Base-by-base conservation (phyloP, 2,888 invertebrate species). In the Eupsilia transversa region DNA sequence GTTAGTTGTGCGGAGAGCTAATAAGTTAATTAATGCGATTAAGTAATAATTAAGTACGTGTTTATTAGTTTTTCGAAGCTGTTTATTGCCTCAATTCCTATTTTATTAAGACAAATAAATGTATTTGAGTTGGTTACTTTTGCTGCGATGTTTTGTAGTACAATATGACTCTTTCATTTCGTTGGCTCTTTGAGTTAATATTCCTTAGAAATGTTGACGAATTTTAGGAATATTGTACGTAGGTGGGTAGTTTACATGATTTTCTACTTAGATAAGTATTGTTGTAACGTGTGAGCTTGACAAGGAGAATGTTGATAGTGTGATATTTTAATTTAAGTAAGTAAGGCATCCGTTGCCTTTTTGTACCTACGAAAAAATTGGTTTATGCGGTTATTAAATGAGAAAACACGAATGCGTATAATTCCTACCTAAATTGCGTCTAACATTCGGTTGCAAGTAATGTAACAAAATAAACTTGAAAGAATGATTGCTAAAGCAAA, bases 251-350 rank as follows among this genome's bases (percentile, higher is more conserved):
- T 4, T 7, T 38, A 75, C 60, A 54, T 59, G 30, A 14, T 77
- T 75, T 66, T 60, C 43, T 54, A 46, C 60, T 77, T 75, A 61
- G 4, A 7, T 49, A 67, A 7, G 10, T n/a, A 56, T n/a, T 43
- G 10, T 38, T 38, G 30, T 49, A 59, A 7, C 46, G 10, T 23
- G 33, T 38, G 30, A 20, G 12, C 5, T 23, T 70, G 12, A 38
- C 3, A 54, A 33, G 6, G 2, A n/a, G n/a, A 17, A 33, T 27
- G 41, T 52, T 27, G 41, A 60, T 12, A 66, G 23, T 46, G 14
- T 65, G 7, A 70, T n/a, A 38, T 30, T 49, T 38, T 30, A n/a
- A 12, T 72, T n/a, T 38, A 66, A 20, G 46, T 30, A 57, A 27
- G 46, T 6, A 43, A 35, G 57, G 27, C 12, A 12, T 57, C 20